A percentile compares a stretch with the other conserved stretches of the same genome.
Evolutionary conservation across 2,797 vertebrate species (phyloP).

Genomic region (Poeciliopsis turneri): DNA sequence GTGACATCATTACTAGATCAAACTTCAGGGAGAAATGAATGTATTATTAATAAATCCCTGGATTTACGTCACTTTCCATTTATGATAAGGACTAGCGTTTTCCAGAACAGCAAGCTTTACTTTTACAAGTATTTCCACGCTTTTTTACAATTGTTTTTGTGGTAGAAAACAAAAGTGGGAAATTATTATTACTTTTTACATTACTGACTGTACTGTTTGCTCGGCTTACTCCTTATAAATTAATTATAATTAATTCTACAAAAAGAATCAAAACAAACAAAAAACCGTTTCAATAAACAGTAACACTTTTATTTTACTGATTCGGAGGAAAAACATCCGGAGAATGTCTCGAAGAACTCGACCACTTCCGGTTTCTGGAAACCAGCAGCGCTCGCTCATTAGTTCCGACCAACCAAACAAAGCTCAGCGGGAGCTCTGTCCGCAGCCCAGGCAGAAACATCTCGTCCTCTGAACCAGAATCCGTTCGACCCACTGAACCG

Average conservation of each 20-base stretch:
- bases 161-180: neutral
- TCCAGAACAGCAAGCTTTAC: neutral
- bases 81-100: neutral
- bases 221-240: neutral
- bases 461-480: neutral
- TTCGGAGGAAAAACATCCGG: constrained; percentile 32
- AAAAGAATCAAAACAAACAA: neutral
- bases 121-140: neutral
- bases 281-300: neutral
- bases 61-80: neutral
- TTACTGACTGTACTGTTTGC: neutral
- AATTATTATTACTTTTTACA: too few relatives aligned
- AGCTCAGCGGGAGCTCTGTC: constrained; percentile 31
- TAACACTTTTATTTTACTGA: neutral
- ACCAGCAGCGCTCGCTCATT: constrained; percentile 17
- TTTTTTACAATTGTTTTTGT: neutral
- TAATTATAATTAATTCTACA: neutral
- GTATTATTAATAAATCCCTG: neutral
- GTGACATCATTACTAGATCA: too few relatives aligned
- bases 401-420: constrained; percentile 64
- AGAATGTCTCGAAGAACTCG: constrained; percentile 27
- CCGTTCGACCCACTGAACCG: too few relatives aligned
- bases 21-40: neutral
- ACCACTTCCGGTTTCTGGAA: constrained; percentile 49
- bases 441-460: neutral